Base-by-base conservation (phyloP, 2,113 vertebrate genomes). In the Coptodon rendalli region DNA sequence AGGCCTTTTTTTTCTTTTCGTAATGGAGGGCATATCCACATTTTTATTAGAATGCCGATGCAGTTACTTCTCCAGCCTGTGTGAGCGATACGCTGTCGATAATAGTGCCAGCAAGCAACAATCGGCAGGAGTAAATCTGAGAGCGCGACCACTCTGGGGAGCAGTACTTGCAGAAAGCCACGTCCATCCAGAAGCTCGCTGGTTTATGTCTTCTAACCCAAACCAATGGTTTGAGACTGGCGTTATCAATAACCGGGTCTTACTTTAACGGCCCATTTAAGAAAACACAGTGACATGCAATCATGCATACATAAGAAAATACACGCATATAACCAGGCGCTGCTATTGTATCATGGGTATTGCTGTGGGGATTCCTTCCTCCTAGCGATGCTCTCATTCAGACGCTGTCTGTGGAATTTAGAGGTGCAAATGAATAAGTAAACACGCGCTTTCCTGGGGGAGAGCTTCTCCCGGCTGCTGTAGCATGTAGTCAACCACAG, bases 381-480 rank as follows among this genome's bases (percentile, higher is more conserved):
- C 86, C 85, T 43, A 87, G 92, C 89, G 3, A 87, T 86, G 86
- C 92, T 89, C 84, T 90, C 66, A 80, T 94, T 94, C 90, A 94
- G 84, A 89, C 36, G 17, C 63, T 85, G 92, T 91, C 86, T 88
- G 93, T 89, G 91, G 91, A 95, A 95, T 95, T 94, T 95, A 90
- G 93, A 94, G 94, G 95, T 95, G 95, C 93, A 95, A 95, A 96
- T 96, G 91, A 97, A 96, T 96, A 96, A 96, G 94, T 96, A 96
- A 96, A 94, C 91, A 95, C 53, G 87, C 10, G 53, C 90, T 89
- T 94, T 95, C 93, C 94, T 95, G 89, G 89, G 95, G 96, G 95
- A 95, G 93, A 92, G 83, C 89, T 93, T 95, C 92, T 95, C 95
- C 94, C 94, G 90, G 94, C 93, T 94, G 89, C 93, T 92, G 86